Conservation (phyloP, 2,888 invertebrate genomes). For the Platerodrilus igneus region DNA sequence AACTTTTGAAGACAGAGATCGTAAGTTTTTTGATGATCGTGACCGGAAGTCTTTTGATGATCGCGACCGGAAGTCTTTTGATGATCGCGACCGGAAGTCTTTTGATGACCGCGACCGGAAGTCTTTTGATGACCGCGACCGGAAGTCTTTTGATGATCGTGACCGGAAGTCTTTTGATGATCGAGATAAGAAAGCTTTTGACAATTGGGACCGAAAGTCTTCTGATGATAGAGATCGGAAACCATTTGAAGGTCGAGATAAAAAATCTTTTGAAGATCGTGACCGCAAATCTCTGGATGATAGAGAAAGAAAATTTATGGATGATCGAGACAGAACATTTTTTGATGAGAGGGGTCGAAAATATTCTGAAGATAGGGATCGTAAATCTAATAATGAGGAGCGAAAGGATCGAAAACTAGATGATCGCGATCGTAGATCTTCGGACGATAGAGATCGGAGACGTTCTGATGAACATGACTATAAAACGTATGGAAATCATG, state of each 20-base stretch:
- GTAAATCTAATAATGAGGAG: not conserved
- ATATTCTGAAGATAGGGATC: constrained; percentile 4
- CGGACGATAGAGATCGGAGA: constrained; percentile 2
- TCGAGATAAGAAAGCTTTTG: not conserved
- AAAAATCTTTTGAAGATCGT: constrained; percentile 36
- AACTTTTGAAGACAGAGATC: constrained; percentile 6
- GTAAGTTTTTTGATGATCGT: constrained; percentile 11
- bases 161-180: constrained; percentile 38
- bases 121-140: constrained; percentile 33
- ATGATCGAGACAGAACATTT: constrained; percentile 4
- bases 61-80: constrained; percentile 25
- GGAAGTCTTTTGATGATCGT: constrained; percentile 41
- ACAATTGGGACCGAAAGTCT: constrained; percentile 30
- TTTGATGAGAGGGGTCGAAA: constrained; percentile 13
- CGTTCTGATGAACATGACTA: not conserved
- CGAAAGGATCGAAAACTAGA: constrained; percentile 11
- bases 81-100: constrained; percentile 32
- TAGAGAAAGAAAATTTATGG: not conserved
- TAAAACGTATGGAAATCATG: not conserved
- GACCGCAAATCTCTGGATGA: not conserved
- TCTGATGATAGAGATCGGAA: constrained; percentile 31
- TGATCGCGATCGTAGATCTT: constrained; percentile 6
- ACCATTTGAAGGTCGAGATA: constrained; percentile 17
- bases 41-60: constrained; percentile 10
- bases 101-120: constrained; percentile 32